A percentile compares a stretch with the other conserved stretches of the same genome.
phyloP scores from a whole-genome alignment of 2,888 invertebrate genomes.

The Dichetophora obliterata region DNA sequence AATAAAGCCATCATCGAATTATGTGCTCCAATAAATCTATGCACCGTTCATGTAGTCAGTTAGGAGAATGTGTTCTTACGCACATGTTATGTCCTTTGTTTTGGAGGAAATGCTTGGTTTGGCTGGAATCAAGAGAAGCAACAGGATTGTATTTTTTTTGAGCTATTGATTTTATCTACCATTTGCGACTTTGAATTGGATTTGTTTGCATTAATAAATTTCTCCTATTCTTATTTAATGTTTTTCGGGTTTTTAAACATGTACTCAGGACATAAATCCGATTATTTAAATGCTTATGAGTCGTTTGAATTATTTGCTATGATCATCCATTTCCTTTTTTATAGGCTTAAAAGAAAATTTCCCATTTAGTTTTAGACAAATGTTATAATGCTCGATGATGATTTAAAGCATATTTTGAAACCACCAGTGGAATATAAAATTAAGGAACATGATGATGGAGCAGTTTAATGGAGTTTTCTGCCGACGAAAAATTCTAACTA shows the following conservation, averaged over 20 bases:
- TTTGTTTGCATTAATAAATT: too few relatives aligned
- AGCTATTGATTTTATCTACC: background rate
- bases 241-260: slow-evolving; percentile 14
- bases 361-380: too few relatives aligned
- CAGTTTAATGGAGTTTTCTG: too few relatives aligned
- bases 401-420: too few relatives aligned
- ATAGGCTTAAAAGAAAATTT: too few relatives aligned
- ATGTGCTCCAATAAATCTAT: slow-evolving; percentile 18
- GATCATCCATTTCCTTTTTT: too few relatives aligned
- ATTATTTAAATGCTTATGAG: slow-evolving; percentile 31
- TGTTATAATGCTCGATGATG: too few relatives aligned
- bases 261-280: slow-evolving; percentile 31
- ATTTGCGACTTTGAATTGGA: background rate
- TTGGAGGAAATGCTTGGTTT: background rate
- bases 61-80: background rate
- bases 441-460: too few relatives aligned
- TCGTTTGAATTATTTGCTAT: too few relatives aligned
- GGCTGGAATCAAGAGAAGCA: background rate
- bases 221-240: too few relatives aligned
- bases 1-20: slow-evolving; percentile 43
- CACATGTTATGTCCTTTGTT: slow-evolving; percentile 10
- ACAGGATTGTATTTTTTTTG: slow-evolving; percentile 7
- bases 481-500: too few relatives aligned
- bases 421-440: too few relatives aligned
- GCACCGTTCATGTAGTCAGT: background rate